Percentiles rank a stretch among this genome's conserved stretches.
These are phyloP conservation scores for Pseudocheirus occidentalis DNA, from an alignment of 2,797 vertebrate genomes.

Conservation along the genomic window DNA sequence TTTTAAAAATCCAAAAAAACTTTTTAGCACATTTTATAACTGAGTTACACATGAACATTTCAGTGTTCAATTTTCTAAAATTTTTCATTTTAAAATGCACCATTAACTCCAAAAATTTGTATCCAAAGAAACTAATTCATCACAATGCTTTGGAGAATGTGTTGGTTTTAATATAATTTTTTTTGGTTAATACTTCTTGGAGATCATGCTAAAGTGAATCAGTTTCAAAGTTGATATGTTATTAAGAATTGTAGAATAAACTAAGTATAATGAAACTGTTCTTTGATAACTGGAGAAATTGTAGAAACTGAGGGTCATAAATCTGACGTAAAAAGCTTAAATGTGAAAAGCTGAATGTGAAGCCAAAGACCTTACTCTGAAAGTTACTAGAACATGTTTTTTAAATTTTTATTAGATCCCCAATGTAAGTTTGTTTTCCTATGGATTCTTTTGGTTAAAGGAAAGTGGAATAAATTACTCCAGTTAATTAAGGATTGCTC, in stretches of 20 bases:
- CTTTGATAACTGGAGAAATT: slow-evolving; percentile 7
- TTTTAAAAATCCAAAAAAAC: neutral
- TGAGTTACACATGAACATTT: neutral
- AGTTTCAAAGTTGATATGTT: neutral
- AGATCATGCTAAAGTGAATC: neutral
- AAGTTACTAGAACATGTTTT: neutral
- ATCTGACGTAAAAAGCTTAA: neutral
- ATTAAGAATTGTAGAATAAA: slow-evolving; percentile 34
- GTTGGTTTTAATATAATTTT: neutral
- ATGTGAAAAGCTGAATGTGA: neutral
- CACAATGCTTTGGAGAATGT: neutral
- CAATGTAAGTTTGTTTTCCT: slow-evolving; percentile 12
- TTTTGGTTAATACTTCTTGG: neutral
- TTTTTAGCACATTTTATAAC: neutral
- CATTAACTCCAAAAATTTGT: neutral
- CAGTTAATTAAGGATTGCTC: neutral
- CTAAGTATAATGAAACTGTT: slow-evolving; percentile 18
- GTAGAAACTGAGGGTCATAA: slow-evolving; percentile 25
- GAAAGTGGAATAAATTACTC: slow-evolving; percentile 28
- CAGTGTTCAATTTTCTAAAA: neutral
- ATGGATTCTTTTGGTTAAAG: slow-evolving; percentile 43
- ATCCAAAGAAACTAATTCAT: neutral
- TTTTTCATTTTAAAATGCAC: neutral
- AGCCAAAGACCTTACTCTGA: slow-evolving; percentile 19
- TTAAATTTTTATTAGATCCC: slow-evolving; percentile 19